Base-by-base conservation (phyloP, 2,113 vertebrate species). In the Scopus umbretta region DNA sequence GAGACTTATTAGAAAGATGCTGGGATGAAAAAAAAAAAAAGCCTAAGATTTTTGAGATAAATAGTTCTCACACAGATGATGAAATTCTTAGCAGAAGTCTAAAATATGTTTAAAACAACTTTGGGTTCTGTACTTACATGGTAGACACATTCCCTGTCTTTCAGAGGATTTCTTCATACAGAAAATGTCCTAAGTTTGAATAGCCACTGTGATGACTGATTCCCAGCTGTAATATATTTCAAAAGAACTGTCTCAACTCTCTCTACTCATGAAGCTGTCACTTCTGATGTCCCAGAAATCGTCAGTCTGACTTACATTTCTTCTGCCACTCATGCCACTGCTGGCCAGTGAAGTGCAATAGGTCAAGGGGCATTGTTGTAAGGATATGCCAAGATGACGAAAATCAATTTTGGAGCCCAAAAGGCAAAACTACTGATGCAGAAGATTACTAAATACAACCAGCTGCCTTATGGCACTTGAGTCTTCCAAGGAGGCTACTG, bases 381-480 rank as follows among this genome's bases (percentile, higher is more conserved):
- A 80, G 92, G 74, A 78, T 12, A 84, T 3, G n/a, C 71, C 90
- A 92, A 62, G 72, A 94, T 18, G 27, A 67, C 32, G n/a, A 92
- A 92, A 80, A 94, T 94, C 68, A 92, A 29, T 81, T 87, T 23
- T 68, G 34, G 36, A 84, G 79, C 82, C 95, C 72, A 66, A 84
- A 83, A 90, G 91, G 72, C 84, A 95, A 86, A 94, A 72, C 43
- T 68, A 71, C 42, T 75, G 75, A 80, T 67, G 91, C 84, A 61
- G 91, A 95, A 96, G 74, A 92, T 80, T 71, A 59, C 27, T 96
- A 95, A 97, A 94, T 43, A 75, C 59, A 83, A 96, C 91, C 86
- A 94, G 87, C 72, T 95, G 74, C 86, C 78, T 90, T 73, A 71
- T 75, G 73, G 86, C 87, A 81, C 47, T 81, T 76, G 34, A 61